A percentile compares a stretch with the other conserved stretches of the same genome.
Conservation (phyloP, 2,797 vertebrate species). For the Pangasius krempfi region DNA sequence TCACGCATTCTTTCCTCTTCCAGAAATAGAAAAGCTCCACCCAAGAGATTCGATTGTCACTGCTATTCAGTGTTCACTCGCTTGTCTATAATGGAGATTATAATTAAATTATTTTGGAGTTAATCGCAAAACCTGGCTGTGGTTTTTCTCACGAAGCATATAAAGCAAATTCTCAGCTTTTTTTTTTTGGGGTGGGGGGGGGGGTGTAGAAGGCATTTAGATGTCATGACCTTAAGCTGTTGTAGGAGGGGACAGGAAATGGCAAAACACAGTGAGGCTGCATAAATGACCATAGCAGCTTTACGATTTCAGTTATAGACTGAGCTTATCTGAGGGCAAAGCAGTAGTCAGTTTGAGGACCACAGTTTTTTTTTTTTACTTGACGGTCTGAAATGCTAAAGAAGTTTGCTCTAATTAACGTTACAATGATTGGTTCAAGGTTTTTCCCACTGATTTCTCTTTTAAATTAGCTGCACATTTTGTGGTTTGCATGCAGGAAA, state of each 20-base stretch:
- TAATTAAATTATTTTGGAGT: not conserved
- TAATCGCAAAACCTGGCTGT: not conserved
- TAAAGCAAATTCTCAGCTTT: constrained; percentile 27
- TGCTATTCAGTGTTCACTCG: not conserved
- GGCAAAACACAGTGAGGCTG: constrained; percentile 38
- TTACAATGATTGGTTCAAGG: constrained; percentile 1
- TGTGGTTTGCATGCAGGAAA: constrained; percentile 8
- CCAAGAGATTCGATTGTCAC: constrained; percentile 14
- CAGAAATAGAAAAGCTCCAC: constrained; percentile 40
- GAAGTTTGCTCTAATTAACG: not conserved
- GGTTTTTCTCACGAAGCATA: not conserved
- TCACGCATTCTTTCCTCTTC: constrained; percentile 11
- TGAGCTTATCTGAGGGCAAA: constrained; percentile 10
- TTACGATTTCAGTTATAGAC: constrained; percentile 15
- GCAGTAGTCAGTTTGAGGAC: not conserved
- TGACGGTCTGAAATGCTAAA: not conserved
- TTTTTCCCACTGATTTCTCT: not conserved
- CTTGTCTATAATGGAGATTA: not conserved
- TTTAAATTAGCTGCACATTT: not conserved
- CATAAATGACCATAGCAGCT: constrained; percentile 38
- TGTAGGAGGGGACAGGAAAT: constrained; percentile 59
- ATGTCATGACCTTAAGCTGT: constrained; percentile 47
- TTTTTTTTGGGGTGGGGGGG: too few relatives aligned
- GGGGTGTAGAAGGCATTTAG: constrained; percentile 36
- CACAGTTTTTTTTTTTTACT: not conserved